Base-by-base conservation (phyloP, 2,888 invertebrate species). In the Hemaris fuciformis region DNA sequence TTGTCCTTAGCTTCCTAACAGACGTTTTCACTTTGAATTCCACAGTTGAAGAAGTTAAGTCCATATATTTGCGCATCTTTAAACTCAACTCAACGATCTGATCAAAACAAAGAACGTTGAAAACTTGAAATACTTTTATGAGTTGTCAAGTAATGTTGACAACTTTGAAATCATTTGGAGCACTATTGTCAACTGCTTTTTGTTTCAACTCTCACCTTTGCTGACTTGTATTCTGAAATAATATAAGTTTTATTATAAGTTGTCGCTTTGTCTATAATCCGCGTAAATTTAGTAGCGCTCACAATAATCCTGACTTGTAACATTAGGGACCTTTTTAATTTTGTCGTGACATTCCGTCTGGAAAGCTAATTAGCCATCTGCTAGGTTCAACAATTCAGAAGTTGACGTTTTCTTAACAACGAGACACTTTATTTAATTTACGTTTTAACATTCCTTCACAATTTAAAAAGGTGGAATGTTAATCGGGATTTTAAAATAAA, bases 271-370 rank as follows among this genome's bases (percentile, higher is more conserved):
- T 31, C 46, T 23, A 53, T 18, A 31, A 53, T 31, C 53, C 31
- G 3, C 18, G 8, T 27, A 18, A 53, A 18, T 53, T 53, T 10
- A 53, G 31, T 18, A 31, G 53, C 10, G 10, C 18, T 31, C 8
- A 10, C 31, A 53, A 53, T 53, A 53, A 53, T 31, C 27, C 27
- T 0, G 31, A 53, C 27, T 53, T 53, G 18, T 31, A 68, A 62
- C 66, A 62, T 65, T 63, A 61, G 59, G 45, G 60, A 18, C 65
- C 62, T 70, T 68, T 61, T 31, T 65, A 66, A 69, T 66, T 69
- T 71, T 66, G 66, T 66, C 67, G 66, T 66, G 42, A 65, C 31
- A 27, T 59, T 59, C 60, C 41, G 38, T 60, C 41, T 41, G 18
- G 13, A 53, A 25, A 6, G 31, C 41, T 58, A 62, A 62, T 53